phyloP scores from a whole-genome alignment of 2,113 vertebrate species.

The Tetrao urogallus region DNA sequence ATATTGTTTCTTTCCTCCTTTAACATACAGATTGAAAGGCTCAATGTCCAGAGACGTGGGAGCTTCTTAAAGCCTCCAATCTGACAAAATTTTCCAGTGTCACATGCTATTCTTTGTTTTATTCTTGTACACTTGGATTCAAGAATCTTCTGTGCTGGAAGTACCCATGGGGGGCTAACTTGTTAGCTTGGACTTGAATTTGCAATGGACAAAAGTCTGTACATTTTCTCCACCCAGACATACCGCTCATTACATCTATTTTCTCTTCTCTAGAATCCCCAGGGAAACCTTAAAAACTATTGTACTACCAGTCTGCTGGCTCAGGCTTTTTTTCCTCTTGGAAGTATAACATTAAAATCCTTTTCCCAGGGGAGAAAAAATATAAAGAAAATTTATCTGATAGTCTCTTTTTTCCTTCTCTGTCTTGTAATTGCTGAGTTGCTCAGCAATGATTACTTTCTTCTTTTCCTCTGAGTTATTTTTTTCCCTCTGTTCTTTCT shows the following conservation, averaged over 20 bases:
- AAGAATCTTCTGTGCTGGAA: background rate
- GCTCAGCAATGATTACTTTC: slow-evolving; percentile 47
- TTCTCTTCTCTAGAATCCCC: slow-evolving; percentile 13
- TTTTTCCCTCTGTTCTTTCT: slow-evolving; percentile 50
- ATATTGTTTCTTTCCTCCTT: background rate
- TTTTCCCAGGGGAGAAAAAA: background rate
- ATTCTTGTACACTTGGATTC: background rate
- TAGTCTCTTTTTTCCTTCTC: slow-evolving; percentile 21
- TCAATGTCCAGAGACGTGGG: background rate
- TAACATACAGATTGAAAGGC: background rate
- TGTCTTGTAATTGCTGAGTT: slow-evolving; percentile 61
- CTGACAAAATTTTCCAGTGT: background rate
- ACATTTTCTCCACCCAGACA: slow-evolving; percentile 1
- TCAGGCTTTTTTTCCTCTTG: slow-evolving; percentile 39
- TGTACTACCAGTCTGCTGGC: slow-evolving; percentile 57
- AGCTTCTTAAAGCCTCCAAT: background rate
- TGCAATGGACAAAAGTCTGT: background rate
- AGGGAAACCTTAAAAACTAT: slow-evolving; percentile 54
- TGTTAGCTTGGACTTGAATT: background rate
- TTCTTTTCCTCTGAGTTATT: slow-evolving; percentile 53
- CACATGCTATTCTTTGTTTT: background rate
- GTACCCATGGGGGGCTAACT: background rate
- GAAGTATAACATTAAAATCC: slow-evolving; percentile 39
- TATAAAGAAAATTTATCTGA: slow-evolving; percentile 45
- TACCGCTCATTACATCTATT: background rate